phyloP scores from a whole-genome alignment of 2,113 vertebrate genomes.

The Fulica atra region DNA sequence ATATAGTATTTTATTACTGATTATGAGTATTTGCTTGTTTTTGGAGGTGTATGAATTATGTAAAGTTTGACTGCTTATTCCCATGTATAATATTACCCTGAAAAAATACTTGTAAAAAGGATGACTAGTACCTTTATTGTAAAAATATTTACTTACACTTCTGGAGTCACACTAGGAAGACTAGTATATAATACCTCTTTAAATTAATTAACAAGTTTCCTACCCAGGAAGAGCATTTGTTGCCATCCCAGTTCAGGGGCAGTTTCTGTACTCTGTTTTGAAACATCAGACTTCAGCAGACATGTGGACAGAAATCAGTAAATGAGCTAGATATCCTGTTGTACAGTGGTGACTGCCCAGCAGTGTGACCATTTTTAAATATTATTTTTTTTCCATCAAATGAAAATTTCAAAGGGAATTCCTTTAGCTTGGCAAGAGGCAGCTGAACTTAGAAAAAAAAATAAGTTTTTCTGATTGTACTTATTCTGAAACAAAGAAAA shows the following conservation, averaged over 20 bases:
- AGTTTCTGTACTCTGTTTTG: not conserved
- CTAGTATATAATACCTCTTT: not conserved
- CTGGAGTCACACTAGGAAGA: not conserved
- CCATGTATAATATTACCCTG: not conserved
- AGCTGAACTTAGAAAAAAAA: not conserved
- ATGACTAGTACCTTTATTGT: not conserved
- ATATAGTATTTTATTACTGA: not conserved
- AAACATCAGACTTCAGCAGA: not conserved
- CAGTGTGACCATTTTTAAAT: not conserved
- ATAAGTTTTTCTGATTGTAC: rapidly evolving
- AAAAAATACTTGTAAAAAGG: not conserved
- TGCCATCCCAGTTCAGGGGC: not conserved
- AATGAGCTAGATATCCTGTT: not conserved
- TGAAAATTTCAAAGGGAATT: not conserved
- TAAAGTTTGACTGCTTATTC: not conserved
- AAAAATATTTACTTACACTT: not conserved
- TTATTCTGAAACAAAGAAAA: not conserved
- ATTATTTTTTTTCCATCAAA: not conserved
- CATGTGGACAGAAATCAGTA: not conserved
- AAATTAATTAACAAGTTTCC: not conserved
- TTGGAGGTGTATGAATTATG: not conserved
- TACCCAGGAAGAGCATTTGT: not conserved
- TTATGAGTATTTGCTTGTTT: not conserved
- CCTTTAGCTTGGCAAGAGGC: not conserved
- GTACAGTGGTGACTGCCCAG: not conserved